A percentile compares a stretch with the other conserved stretches of the same genome.
Conservation (phyloP, 2,113 vertebrate species). For the Hemicordylus capensis region DNA sequence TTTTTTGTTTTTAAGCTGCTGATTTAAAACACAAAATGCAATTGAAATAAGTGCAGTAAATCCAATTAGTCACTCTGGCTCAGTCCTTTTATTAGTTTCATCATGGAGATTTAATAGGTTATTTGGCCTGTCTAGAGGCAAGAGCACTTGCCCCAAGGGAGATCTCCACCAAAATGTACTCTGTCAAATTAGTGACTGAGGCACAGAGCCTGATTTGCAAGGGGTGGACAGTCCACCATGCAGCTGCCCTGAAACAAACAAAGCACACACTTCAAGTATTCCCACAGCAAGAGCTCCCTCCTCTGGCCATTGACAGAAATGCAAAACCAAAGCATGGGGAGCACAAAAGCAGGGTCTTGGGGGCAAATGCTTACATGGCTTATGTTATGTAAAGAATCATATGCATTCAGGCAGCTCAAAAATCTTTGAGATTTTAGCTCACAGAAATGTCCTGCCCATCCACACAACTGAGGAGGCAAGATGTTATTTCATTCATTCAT, state of each 20-base stretch:
- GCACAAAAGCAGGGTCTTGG: neutral
- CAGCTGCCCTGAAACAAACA: neutral
- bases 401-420: neutral
- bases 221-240: no score
- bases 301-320: neutral
- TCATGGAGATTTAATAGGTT: neutral
- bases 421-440: neutral
- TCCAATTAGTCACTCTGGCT: neutral
- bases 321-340: neutral
- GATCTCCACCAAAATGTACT: neutral
- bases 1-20: constrained; percentile 1
- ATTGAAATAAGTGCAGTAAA: constrained; percentile 26
- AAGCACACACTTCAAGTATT: neutral
- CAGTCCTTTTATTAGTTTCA: constrained; percentile 4
- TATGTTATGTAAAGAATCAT: neutral
- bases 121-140: neutral
- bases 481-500: no score
- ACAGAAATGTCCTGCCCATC: neutral
- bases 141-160: neutral
- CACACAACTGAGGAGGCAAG: no score
- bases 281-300: neutral
- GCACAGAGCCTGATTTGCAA: neutral
- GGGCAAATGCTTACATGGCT: neutral
- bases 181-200: neutral
- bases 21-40: constrained; percentile 29